phyloP scores from a whole-genome alignment of 2,113 vertebrate genomes.

The Penelope pileata region DNA sequence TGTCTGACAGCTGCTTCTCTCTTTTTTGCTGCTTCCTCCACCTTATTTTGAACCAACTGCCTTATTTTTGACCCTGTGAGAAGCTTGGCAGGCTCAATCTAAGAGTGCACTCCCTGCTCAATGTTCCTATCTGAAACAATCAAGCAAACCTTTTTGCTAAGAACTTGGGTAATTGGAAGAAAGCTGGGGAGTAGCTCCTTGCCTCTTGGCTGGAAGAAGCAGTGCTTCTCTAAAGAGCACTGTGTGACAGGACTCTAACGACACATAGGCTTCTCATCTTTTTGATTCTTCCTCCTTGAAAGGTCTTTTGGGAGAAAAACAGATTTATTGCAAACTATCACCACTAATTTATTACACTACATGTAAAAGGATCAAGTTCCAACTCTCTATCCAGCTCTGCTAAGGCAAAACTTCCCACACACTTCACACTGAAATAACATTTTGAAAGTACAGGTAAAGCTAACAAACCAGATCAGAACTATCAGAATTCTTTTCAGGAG shows the following conservation, averaged over 20 bases:
- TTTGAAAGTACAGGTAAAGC: not conserved
- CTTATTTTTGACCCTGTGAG: not conserved
- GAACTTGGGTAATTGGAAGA: not conserved
- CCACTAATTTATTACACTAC: not conserved
- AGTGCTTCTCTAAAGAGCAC: not conserved
- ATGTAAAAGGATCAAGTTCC: not conserved
- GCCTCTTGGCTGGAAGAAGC: not conserved
- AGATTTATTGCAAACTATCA: not conserved
- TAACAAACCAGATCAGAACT: not conserved
- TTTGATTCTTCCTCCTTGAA: not conserved
- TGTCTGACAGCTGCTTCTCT: slow-evolving; percentile 24
- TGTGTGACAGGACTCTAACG: not conserved
- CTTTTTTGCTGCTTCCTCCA: not conserved
- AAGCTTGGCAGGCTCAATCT: not conserved
- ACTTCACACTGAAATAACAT: not conserved
- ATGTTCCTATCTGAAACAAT: not conserved
- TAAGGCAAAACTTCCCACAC: not conserved
- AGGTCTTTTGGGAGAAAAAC: not conserved
- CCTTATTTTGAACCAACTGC: not conserved
- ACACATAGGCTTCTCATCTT: not conserved
- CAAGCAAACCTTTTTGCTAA: not conserved
- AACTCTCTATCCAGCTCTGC: not conserved
- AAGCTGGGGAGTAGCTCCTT: not conserved
- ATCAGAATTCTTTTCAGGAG: not conserved
- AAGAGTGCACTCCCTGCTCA: not conserved